Percentiles rank a stretch among this genome's conserved stretches.
Conservation (phyloP, 2,797 vertebrate species). For the Macropodus opercularis region DNA sequence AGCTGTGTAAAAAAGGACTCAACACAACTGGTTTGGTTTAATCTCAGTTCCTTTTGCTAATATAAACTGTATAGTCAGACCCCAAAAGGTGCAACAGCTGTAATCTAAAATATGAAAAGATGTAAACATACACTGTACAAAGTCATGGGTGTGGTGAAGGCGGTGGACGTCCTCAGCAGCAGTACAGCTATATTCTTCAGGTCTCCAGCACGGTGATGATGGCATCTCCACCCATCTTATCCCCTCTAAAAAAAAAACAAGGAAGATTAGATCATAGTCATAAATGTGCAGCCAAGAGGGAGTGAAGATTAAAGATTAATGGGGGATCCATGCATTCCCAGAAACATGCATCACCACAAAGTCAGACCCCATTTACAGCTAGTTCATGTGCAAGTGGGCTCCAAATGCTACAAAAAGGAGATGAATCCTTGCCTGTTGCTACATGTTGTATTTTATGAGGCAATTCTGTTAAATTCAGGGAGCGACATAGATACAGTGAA, state of each 20-base stretch:
- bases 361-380: not conserved
- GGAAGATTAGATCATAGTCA: slow-evolving; percentile 14
- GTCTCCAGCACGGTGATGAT: slow-evolving; percentile 54
- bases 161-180: slow-evolving; percentile 56
- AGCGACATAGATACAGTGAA: too few species aligned
- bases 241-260: slow-evolving; percentile 39
- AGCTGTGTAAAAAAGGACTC: not conserved
- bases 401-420: not conserved
- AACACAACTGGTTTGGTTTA: too few species aligned
- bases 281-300: not conserved
- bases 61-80: too few species aligned
- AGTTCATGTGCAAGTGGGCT: not conserved
- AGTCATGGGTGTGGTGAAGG: slow-evolving; percentile 68
- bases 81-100: too few species aligned
- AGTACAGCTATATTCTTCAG: slow-evolving; percentile 45
- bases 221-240: slow-evolving; percentile 61
- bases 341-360: not conserved
- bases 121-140: slow-evolving; percentile 67
- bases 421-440: too few species aligned
- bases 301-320: not conserved
- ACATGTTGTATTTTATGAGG: too few species aligned
- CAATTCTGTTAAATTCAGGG: too few species aligned
- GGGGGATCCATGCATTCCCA: slow-evolving; percentile 5
- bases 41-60: too few species aligned
- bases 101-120: not conserved